A percentile compares a stretch with the other conserved stretches of the same genome.
Conservation (phyloP, 2,888 invertebrate species). For the Oscheius sp. region DNA sequence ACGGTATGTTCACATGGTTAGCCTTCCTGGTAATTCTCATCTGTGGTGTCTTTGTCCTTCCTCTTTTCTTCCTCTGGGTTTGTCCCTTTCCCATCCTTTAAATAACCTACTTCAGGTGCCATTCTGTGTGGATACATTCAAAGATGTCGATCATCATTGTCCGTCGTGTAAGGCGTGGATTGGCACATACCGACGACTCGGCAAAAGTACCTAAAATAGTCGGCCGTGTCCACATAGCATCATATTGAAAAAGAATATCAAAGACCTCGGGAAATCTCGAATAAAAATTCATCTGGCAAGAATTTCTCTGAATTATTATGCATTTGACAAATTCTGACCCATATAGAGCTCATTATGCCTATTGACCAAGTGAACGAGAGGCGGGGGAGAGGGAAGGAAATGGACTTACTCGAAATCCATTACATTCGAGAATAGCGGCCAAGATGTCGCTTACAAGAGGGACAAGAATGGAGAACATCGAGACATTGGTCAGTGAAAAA, state of each 20-base stretch:
- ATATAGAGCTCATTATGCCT: slow-evolving; percentile 26
- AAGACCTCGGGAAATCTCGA: slow-evolving; percentile 13
- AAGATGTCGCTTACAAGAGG: slow-evolving; percentile 66
- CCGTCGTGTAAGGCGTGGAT: slow-evolving; percentile 68
- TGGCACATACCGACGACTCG: slow-evolving; percentile 69
- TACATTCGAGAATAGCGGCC: slow-evolving; percentile 57
- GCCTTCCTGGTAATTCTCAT: slow-evolving; percentile 69
- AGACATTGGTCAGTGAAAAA: slow-evolving; percentile 69
- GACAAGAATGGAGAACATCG: slow-evolving; percentile 70
- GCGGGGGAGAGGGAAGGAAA: neutral
- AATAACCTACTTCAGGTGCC: slow-evolving; percentile 51
- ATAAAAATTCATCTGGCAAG: slow-evolving; percentile 29
- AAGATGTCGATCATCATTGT: slow-evolving; percentile 71
- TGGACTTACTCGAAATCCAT: neutral
- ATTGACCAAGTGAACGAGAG: neutral
- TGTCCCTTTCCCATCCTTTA: neutral
- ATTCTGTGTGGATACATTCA: slow-evolving; percentile 69
- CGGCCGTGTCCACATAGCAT: neutral
- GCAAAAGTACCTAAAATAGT: slow-evolving; percentile 64
- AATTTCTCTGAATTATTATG: neutral
- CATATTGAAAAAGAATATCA: slow-evolving; percentile 20
- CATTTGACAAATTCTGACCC: neutral
- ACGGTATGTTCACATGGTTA: slow-evolving; percentile 69
- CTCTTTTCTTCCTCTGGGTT: slow-evolving; percentile 71
- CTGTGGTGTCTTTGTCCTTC: slow-evolving; percentile 65